Percentiles rank a stretch among this genome's conserved stretches.
These are phyloP conservation scores for Mesitornis unicolor DNA, from an alignment of 2,113 vertebrate genomes.

Conservation along the genomic window DNA sequence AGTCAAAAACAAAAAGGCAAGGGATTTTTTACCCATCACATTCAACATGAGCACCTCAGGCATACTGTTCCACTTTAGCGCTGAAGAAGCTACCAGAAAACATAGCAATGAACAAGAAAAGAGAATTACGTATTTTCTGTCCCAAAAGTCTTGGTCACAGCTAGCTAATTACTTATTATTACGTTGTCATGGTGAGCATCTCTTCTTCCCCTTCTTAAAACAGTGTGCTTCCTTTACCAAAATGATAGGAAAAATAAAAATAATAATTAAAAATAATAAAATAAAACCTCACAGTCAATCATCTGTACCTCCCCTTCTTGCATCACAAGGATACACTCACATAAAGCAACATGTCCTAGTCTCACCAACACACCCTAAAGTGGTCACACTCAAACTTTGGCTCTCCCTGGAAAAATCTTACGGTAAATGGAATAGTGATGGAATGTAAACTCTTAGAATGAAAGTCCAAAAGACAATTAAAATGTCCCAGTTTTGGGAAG, in stretches of 20 bases:
- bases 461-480: not conserved
- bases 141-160: not conserved
- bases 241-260: not conserved
- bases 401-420: not conserved
- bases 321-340: not conserved
- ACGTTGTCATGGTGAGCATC: not conserved
- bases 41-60: not conserved
- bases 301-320: not conserved
- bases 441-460: not conserved
- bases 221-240: not conserved
- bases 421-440: not conserved
- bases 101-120: not conserved
- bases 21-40: not conserved
- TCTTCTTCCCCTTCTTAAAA: not conserved
- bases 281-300: too few species aligned
- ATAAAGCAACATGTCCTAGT: not conserved
- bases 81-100: not conserved
- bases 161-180: not conserved
- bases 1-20: not conserved
- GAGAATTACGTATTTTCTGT: not conserved
- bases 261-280: not conserved
- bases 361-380: not conserved
- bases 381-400: not conserved
- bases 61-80: not conserved
- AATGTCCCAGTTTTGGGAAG: not conserved